A percentile compares a stretch with the other conserved stretches of the same genome.
Evolutionary conservation across 2,797 vertebrate species (phyloP).

Genomic region (Acrocephalus scirpaceus): DNA sequence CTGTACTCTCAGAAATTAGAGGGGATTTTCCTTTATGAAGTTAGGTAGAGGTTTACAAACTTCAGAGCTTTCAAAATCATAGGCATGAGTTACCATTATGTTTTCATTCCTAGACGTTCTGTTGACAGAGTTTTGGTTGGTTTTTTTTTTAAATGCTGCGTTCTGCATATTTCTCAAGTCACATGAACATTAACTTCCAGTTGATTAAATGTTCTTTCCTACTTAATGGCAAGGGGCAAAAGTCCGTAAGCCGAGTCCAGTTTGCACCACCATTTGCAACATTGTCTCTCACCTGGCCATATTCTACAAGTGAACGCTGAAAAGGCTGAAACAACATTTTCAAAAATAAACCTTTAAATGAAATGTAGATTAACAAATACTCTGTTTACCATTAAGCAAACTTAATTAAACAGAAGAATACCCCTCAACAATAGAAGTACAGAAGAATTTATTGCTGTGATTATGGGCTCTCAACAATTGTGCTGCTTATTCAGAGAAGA

Average conservation of each 20-base stretch:
- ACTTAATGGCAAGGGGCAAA: background rate
- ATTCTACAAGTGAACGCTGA: background rate
- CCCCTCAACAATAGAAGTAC: background rate
- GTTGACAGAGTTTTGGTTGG: background rate
- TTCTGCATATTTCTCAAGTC: background rate
- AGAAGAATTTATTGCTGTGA: background rate
- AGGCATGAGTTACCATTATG: background rate
- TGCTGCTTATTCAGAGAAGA: background rate
- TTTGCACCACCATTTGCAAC: background rate
- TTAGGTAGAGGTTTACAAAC: background rate
- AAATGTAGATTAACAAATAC: background rate
- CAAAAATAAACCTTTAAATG: background rate
- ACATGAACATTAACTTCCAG: background rate
- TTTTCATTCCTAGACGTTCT: background rate
- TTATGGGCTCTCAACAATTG: background rate
- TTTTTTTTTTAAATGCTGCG: background rate
- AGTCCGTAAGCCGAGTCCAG: accelerated
- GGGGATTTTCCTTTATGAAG: background rate
- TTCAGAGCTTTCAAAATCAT: background rate
- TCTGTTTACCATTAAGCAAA: background rate
- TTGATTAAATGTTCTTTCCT: background rate
- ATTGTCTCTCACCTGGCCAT: background rate
- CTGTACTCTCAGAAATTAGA: background rate
- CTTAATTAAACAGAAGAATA: background rate
- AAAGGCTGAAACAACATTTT: background rate